Evolutionary conservation across 2,888 invertebrate species (phyloP).

Genomic region (Troides oblongomaculatus): DNA sequence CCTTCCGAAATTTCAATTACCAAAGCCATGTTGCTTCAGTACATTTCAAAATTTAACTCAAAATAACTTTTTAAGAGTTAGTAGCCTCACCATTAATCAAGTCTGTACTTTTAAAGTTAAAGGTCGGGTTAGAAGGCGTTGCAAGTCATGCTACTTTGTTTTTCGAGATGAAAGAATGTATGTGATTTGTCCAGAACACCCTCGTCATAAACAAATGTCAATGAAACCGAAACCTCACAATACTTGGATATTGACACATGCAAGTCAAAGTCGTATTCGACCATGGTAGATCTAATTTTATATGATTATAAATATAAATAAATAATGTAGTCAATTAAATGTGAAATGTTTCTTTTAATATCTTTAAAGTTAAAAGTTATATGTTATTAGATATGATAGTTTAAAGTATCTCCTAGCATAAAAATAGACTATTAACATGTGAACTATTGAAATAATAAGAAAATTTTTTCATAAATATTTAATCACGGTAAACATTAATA

Average conservation of each 20-base stretch:
- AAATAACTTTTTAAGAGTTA: slow-evolving; percentile 48
- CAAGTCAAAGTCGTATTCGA: slow-evolving; percentile 81
- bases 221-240: slow-evolving; percentile 84
- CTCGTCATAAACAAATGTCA: slow-evolving; percentile 90
- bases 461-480: too few relatives aligned
- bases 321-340: slow-evolving; percentile 12
- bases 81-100: slow-evolving; percentile 49
- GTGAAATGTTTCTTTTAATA: neutral
- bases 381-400: too few relatives aligned
- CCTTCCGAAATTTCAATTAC: slow-evolving; percentile 35
- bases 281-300: slow-evolving; percentile 56
- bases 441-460: too few relatives aligned
- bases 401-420: too few relatives aligned
- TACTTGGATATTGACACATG: slow-evolving; percentile 88
- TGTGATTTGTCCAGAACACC: slow-evolving; percentile 87
- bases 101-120: slow-evolving; percentile 83
- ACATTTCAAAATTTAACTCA: slow-evolving; percentile 41
- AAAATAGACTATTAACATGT: too few relatives aligned
- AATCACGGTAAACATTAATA: too few relatives aligned
- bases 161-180: slow-evolving; percentile 83
- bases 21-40: slow-evolving; percentile 43
- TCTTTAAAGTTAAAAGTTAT: neutral
- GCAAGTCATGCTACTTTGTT: slow-evolving; percentile 89
- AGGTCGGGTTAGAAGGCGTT: slow-evolving; percentile 83
- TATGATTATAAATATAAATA: neutral